Conservation (phyloP, 2,888 invertebrate species). For the Dicranocentrus wangi region DNA sequence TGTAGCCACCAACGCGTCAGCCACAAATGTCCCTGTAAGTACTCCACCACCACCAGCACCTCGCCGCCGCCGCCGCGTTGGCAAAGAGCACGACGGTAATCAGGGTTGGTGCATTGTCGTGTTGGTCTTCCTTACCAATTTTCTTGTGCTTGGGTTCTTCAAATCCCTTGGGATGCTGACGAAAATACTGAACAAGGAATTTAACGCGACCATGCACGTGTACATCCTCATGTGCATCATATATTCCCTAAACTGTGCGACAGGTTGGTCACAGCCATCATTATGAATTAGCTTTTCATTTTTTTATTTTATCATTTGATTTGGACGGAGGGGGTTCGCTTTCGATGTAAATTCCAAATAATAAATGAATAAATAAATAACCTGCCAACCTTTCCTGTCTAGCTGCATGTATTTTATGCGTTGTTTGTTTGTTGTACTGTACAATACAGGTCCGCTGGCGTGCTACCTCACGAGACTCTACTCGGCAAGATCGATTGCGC, state of each 20-base stretch:
- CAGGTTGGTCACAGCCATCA: too few relatives aligned
- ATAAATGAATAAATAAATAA: slow-evolving; percentile 32
- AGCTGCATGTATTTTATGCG: neutral
- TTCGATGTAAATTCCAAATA: slow-evolving; percentile 20
- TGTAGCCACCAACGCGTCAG: too few relatives aligned
- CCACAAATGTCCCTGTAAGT: too few relatives aligned
- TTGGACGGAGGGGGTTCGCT: too few relatives aligned
- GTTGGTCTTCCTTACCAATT: slow-evolving; percentile 56
- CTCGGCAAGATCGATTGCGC: slow-evolving; percentile 50
- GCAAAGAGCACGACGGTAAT: neutral
- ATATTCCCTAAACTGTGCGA: slow-evolving; percentile 58
- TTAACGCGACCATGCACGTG: slow-evolving; percentile 48
- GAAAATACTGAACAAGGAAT: slow-evolving; percentile 54
- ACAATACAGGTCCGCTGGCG: slow-evolving; percentile 57
- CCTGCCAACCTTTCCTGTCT: slow-evolving; percentile 30
- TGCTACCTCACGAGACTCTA: slow-evolving; percentile 59
- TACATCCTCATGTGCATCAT: slow-evolving; percentile 63
- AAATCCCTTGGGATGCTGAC: slow-evolving; percentile 62
- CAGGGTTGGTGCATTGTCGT: slow-evolving; percentile 53
- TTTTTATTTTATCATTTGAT: too few relatives aligned
- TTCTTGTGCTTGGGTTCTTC: slow-evolving; percentile 62
- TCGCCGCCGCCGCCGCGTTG: too few relatives aligned
- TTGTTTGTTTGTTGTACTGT: too few relatives aligned
- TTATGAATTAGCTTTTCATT: too few relatives aligned
- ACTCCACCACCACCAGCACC: too few relatives aligned